Evolutionary conservation across 2,113 vertebrate genomes (phyloP).

Genomic region (Lampris incognitus): DNA sequence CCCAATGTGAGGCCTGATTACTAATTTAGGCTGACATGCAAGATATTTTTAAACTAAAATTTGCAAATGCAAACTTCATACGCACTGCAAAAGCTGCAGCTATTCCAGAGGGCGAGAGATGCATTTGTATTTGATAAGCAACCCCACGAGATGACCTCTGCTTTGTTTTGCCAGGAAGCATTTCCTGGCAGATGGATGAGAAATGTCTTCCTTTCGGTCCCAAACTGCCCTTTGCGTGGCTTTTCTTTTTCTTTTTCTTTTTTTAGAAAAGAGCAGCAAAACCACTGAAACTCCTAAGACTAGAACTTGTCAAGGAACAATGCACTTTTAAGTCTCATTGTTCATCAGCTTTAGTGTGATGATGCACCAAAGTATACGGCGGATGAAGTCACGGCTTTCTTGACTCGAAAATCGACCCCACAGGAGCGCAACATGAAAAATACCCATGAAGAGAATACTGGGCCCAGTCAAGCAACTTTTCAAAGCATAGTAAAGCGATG

Average conservation of each 20-base stretch:
- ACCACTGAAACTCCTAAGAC: constrained; percentile 1
- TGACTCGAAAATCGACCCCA: no score
- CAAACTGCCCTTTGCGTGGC: constrained; percentile 16
- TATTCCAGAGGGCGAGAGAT: no score
- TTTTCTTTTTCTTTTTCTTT: background rate
- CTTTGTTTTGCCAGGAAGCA: constrained; percentile 65
- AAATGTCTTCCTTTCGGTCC: constrained; percentile 62
- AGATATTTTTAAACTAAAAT: background rate
- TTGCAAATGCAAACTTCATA: background rate
- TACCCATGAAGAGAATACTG: no score
- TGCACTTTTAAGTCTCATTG: no score
- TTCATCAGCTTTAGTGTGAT: no score
- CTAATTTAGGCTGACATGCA: background rate
- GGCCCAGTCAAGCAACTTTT: background rate
- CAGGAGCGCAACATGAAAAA: no score
- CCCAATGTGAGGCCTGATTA: background rate
- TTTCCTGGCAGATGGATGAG: constrained; percentile 66
- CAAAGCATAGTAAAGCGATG: background rate
- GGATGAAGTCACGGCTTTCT: no score
- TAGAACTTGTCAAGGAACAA: no score
- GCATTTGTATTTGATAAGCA: constrained; percentile 12
- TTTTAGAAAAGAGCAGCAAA: background rate
- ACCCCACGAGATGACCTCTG: constrained; percentile 64
- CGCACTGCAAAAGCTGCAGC: no score
- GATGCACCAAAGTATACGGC: no score